Evolutionary conservation across 1,140 invertebrate genomes (phyloP).

Genomic region (Papilio machaon): DNA sequence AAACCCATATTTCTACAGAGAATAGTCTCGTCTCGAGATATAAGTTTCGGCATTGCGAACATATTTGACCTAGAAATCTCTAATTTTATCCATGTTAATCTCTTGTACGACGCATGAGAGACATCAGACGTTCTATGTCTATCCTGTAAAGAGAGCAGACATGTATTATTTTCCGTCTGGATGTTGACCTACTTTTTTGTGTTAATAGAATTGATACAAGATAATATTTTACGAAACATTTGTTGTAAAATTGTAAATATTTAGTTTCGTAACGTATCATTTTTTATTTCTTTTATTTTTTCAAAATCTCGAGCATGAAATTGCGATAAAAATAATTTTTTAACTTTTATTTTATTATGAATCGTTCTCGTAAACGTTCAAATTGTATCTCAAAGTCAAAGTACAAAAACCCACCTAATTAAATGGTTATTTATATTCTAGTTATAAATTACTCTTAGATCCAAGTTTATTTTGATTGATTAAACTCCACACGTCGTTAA

Average conservation of each 20-base stretch:
- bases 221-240: neutral
- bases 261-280: neutral
- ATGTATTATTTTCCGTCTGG: neutral
- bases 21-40: neutral
- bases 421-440: neutral
- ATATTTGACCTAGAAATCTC: constrained; percentile 2
- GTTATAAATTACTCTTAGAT: neutral
- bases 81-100: neutral
- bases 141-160: neutral
- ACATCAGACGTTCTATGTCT: neutral
- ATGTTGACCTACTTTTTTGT: neutral
- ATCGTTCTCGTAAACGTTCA: neutral
- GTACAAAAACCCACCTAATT: neutral
- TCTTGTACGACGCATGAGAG: neutral
- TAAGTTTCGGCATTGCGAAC: neutral
- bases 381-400: neutral
- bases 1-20: neutral
- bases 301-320: neutral
- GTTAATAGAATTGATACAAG: neutral
- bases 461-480: constrained; percentile 15
- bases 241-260: neutral
- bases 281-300: neutral
- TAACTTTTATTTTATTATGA: too few species aligned
- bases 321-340: too few species aligned
- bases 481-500: neutral